Evolutionary conservation across 1,140 invertebrate species (phyloP), one percentile per base, ranked within the genome.

Genomic region (Plutomurus gul): DNA sequence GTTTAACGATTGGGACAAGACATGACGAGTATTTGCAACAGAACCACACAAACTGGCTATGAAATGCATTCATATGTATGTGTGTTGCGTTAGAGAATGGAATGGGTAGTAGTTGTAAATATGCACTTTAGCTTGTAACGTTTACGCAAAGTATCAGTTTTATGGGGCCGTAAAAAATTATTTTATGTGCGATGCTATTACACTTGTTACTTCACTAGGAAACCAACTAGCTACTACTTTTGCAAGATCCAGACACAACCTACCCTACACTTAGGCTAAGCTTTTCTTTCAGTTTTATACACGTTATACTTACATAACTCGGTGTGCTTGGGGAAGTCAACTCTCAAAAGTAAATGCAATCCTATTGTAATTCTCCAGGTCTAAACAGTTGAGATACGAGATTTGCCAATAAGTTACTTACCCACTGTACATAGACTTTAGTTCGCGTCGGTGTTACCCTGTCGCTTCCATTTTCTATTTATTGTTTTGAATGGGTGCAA

Each of bases 131-230:
- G 73, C 76, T 82, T 73, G 73, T 79, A 80, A 77, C 77, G 80
- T 83, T 81, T 83, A 81, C 73, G 80, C 79, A 81, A 83, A 81
- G 80, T 81, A 81, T 79, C 76, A 77, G 82, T 79, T 83, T 83
- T 83, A 83, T 81, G 78, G 80, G 80, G 82, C 78, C 80, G 80
- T 83, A 83, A 83, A 83, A 81, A 83, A 81, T 83, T 81, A 83
- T 83, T 83, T 81, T 83, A 81, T 81, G 82, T 80, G 75, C 79
- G 75, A 30, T 80, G 56, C 75, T 82, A 76, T 72, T 80, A 73
- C 56, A 65, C 56, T 65, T 65, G 56, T 65, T 65, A 65, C 56
- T 65, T 65, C 36, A 65, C 56, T 65, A n/a, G n/a, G n/a, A n/a
- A n/a, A 65, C 56, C 56, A 65, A 65, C 78, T 78, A 73, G 77